phyloP scores from a whole-genome alignment of 2,888 invertebrate genomes.

The Magallana nippona region DNA sequence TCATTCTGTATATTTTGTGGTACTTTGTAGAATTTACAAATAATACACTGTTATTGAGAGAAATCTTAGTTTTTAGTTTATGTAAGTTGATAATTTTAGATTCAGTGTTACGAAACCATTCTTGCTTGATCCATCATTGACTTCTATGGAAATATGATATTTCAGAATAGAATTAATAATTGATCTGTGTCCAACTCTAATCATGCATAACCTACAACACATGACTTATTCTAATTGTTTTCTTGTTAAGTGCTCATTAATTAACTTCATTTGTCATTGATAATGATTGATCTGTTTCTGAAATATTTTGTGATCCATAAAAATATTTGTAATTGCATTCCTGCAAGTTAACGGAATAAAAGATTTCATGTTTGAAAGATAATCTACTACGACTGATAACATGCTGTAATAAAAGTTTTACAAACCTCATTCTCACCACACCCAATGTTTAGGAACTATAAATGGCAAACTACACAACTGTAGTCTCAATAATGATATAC shows the following conservation, averaged over 20 bases:
- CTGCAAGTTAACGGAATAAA: background rate
- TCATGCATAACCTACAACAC: conserved; percentile 2
- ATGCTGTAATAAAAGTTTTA: conserved; percentile 10
- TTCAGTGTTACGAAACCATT: background rate
- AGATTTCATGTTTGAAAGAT: background rate
- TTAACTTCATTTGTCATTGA: background rate
- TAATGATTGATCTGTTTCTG: background rate
- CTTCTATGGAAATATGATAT: background rate
- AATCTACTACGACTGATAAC: background rate
- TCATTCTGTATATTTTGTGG: no score
- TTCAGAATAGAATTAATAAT: background rate
- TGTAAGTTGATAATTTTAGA: background rate
- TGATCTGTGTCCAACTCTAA: background rate
- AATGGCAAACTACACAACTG: background rate
- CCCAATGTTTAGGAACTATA: background rate
- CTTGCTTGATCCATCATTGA: background rate
- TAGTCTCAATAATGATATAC: conserved; percentile 4
- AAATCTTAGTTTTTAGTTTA: no score
- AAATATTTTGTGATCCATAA: background rate
- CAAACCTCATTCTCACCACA: conserved; percentile 9
- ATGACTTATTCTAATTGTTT: background rate
- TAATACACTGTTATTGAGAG: no score
- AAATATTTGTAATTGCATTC: conserved; percentile 9
- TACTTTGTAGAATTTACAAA: no score
- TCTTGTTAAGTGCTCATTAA: background rate